Percentiles rank a stretch among this genome's conserved stretches.
Conservation (phyloP, 2,888 invertebrate species). For the Ormyrus rosae region DNA sequence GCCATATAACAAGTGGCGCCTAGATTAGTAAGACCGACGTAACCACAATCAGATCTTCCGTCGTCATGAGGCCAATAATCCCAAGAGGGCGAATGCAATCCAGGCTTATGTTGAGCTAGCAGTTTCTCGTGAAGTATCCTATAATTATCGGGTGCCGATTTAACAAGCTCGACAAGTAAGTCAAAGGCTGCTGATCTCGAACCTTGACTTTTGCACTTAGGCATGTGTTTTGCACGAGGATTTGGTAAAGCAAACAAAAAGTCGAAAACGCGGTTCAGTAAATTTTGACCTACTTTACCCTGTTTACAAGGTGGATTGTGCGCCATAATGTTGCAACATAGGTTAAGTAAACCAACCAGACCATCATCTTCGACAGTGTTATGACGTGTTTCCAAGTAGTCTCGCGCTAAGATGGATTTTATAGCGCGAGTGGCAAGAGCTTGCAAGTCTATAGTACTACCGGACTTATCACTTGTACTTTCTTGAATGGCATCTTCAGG, state of each 20-base stretch:
- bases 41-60: constrained; percentile 94
- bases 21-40: constrained; percentile 94
- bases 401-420: constrained; percentile 85
- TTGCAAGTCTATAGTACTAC: constrained; percentile 84
- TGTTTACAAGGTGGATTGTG: constrained; percentile 92
- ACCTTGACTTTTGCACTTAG: constrained; percentile 94
- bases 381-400: constrained; percentile 89
- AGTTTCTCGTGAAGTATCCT: constrained; percentile 88
- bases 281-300: constrained; percentile 84
- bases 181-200: constrained; percentile 95
- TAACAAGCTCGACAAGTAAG: constrained; percentile 90
- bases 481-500: constrained; percentile 87
- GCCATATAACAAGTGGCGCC: constrained; percentile 99
- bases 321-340: constrained; percentile 91
- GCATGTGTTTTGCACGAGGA: constrained; percentile 88
- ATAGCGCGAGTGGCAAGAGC: constrained; percentile 85
- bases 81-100: constrained; percentile 92
- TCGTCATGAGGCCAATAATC: constrained; percentile 99
- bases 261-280: constrained; percentile 86
- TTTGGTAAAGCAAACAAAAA: constrained; percentile 94
- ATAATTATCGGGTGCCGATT: constrained; percentile 91
- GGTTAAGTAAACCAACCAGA: constrained; percentile 89
- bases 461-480: constrained; percentile 78
- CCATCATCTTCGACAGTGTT: constrained; percentile 93
- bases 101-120: constrained; percentile 90